Evolutionary conservation across 2,888 invertebrate species (phyloP), one percentile per base, ranked within the genome.

Genomic region (Tetrapedia diversipes): DNA sequence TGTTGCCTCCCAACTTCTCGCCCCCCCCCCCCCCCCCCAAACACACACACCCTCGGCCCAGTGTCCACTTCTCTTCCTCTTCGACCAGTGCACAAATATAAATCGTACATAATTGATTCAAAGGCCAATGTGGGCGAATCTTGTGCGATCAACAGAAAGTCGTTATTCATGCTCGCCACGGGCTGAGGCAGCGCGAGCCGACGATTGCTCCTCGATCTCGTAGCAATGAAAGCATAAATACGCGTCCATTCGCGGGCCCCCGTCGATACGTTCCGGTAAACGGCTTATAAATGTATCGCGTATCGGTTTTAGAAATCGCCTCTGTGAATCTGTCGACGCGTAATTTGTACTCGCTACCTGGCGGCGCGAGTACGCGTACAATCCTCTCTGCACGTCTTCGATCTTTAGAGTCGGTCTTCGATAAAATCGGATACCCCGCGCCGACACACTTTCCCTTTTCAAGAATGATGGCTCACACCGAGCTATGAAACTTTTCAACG

Each of bases 91-190:
- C 77, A 86, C 86, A 86, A 87, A 87, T 87, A 87, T 86, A 88
- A 87, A 87, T 87, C 85, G 82, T 79, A 67, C 82, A 84, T 88
- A 88, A 88, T 88, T 88, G 88, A 88, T 88, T 88, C 85, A 79
- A 84, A 83, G 86, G 82, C 77, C 81, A 69, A 85, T 81, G 88
- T 88, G 88, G 88, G 88, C 87, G 88, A 88, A 87, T 87, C 86
- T 81, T 53, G 65, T 29, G 53, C 69, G 80, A 86, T 87, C 86
- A 71, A 82, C 76, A 73, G 82, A 84, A 61, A 80, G 83, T 16
- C 82, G 87, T 86, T 87, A 84, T 69, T 86, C 85, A 78, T 76
- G 81, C 60, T 66, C 37, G 34, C 61, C 68, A 73, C 72, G 53
- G 59, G 59, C 41, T 45, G 51, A 37, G 70, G 68, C 73, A n/a